A percentile compares a stretch with the other conserved stretches of the same genome.
These are phyloP conservation scores for Macrocentrus cingulum DNA, from an alignment of 1,140 invertebrate genomes.

Conservation along the genomic window DNA sequence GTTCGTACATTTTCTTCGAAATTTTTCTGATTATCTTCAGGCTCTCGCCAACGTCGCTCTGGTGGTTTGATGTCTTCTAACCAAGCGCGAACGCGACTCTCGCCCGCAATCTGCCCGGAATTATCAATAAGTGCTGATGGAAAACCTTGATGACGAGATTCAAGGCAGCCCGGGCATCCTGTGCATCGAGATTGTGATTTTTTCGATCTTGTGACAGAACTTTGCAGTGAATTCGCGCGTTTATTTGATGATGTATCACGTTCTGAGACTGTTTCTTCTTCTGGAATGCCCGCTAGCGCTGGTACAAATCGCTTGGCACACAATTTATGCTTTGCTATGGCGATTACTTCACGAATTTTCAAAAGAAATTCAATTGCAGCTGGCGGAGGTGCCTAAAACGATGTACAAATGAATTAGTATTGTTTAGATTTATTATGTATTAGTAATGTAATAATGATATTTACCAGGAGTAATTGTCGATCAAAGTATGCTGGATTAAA, in stretches of 20 bases:
- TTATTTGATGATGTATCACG: slow-evolving; percentile 40
- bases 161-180: slow-evolving; percentile 68
- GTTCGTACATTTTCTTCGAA: slow-evolving; percentile 41
- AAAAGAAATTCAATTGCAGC: slow-evolving; percentile 82
- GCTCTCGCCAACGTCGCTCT: slow-evolving; percentile 41
- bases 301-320: slow-evolving; percentile 77
- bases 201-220: slow-evolving; percentile 34
- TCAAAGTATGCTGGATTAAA: slow-evolving; percentile 89
- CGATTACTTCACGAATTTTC: slow-evolving; percentile 85
- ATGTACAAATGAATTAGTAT: too few species aligned
- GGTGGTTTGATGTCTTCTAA: slow-evolving; percentile 68
- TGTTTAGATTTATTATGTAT: too few species aligned
- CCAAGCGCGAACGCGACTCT: slow-evolving; percentile 77
- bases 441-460: slow-evolving; percentile 31
- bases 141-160: slow-evolving; percentile 33
- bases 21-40: slow-evolving; percentile 36
- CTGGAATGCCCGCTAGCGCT: slow-evolving; percentile 73
- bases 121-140: slow-evolving; percentile 29
- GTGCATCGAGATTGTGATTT: slow-evolving; percentile 58
- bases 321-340: slow-evolving; percentile 86
- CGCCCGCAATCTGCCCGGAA: slow-evolving; percentile 52
- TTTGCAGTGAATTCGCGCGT: slow-evolving; percentile 38
- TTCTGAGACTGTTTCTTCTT: slow-evolving; percentile 65
- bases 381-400: slow-evolving; percentile 79
- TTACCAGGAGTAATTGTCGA: slow-evolving; percentile 77